A percentile compares a stretch with the other conserved stretches of the same genome.
These are phyloP conservation scores for Danaus plexippus DNA, from an alignment of 1,140 invertebrate species.

Conservation along the genomic window DNA sequence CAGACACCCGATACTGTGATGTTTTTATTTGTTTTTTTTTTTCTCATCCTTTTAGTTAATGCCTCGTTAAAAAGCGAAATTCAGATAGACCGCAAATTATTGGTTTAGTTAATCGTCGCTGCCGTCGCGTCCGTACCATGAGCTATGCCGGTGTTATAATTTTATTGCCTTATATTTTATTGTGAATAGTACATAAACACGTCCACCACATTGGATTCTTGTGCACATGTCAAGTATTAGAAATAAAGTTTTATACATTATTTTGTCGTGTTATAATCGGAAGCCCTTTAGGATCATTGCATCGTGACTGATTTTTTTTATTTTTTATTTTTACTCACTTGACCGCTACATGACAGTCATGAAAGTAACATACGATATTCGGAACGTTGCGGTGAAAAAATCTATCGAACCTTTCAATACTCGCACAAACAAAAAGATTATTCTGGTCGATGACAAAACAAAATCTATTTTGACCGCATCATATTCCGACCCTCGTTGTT, in stretches of 20 bases:
- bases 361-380: constrained; percentile 14
- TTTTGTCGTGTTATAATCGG: no score
- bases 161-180: no score
- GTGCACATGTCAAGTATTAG: no score
- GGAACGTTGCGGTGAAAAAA: constrained; percentile 25
- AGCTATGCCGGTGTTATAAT: no score
- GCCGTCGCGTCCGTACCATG: no score
- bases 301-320: no score
- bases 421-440: constrained; percentile 8
- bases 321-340: constrained; percentile 11
- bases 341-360: constrained; percentile 13
- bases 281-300: no score
- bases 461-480: constrained; percentile 34
- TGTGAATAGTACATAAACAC: no score
- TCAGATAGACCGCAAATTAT: constrained; percentile 33
- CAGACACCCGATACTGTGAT: constrained; percentile 27
- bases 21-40: constrained; percentile 13
- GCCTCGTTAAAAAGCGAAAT: constrained; percentile 26
- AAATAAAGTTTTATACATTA: no score
- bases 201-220: no score
- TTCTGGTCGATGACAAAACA: constrained; percentile 19
- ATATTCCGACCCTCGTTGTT: constrained; percentile 16
- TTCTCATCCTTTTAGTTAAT: constrained; percentile 23
- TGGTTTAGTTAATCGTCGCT: constrained; percentile 45
- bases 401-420: constrained; percentile 33